Evolutionary conservation across 2,888 invertebrate species (phyloP), one percentile per base, ranked within the genome.

Genomic region (Philopedon plagiatum): DNA sequence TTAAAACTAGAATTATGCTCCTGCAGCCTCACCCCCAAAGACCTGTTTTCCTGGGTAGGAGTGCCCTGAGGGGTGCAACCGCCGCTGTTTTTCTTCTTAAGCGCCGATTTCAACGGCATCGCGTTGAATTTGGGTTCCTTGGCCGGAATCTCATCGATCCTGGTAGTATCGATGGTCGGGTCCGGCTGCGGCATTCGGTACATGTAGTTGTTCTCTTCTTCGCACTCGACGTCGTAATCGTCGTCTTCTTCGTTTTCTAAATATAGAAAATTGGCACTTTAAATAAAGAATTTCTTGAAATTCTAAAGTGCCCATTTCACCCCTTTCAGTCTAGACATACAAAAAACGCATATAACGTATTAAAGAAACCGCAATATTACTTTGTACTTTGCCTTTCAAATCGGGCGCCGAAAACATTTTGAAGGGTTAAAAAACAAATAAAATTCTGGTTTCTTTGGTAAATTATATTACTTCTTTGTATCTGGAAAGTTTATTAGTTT

Each of bases 71-170:
- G 89, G 23, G 89, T 88, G 37, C 92, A 93, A 63, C 92, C 89
- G 2, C 90, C 90, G 78, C 90, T 90, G 73, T 90, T 89, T 32
- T 77, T 75, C 83, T 94, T 92, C 89, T 97, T 97, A 78, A 97
- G 89, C 76, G 96, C 97, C 61, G 96, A 96, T 86, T 97, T 97
- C 74, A 96, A 90, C 76, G 96, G 96, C 89, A 95, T 91, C 77
- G 96, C 96, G 87, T 95, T 93, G 86, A 95, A 93, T 26, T 74
- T 73, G 44, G 96, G 96, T 88, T 96, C 96, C 87, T 96, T 95
- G 71, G 96, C 95, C 78, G 95, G 96, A 81, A 96, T 95, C 87
- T 96, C 95, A 86, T 96, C 96, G 74, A 96, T 92, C 77, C 94
- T 90, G 68, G 92, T 91, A 70, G 94, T 95, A 86, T 96, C 95